Percentiles rank a stretch among this genome's conserved stretches.
phyloP scores from a whole-genome alignment of 2,888 invertebrate species.

The Apamea sordens region DNA sequence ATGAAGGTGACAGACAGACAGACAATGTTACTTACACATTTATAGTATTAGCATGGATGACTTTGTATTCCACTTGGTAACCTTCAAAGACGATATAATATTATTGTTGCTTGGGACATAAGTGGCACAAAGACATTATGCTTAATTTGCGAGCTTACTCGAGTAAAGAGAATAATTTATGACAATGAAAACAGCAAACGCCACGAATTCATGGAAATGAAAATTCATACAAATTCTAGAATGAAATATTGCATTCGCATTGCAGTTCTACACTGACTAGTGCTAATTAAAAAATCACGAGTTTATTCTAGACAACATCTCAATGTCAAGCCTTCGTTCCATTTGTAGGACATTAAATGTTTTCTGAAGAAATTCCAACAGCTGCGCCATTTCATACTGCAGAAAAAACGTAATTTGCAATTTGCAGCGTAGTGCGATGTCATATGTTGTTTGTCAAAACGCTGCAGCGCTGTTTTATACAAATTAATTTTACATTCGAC shows the following conservation, averaged over 20 bases:
- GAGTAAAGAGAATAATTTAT: constrained; percentile 44
- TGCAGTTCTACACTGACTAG: constrained; percentile 43
- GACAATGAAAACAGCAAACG: constrained; percentile 9
- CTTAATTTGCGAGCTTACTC: constrained; percentile 15
- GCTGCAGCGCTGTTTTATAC: constrained; percentile 31
- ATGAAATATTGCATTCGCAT: constrained; percentile 31
- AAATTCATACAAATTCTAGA: constrained; percentile 22
- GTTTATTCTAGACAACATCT: constrained; percentile 32
- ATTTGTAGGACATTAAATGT: constrained; percentile 34
- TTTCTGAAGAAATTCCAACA: constrained; percentile 36
- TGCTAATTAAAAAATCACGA: constrained; percentile 53
- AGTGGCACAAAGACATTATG: constrained; percentile 21
- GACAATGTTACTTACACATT: background rate
- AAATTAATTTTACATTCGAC: constrained; percentile 48
- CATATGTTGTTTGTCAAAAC: constrained; percentile 37
- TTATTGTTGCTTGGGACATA: constrained; percentile 1
- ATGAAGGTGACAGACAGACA: background rate
- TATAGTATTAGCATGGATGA: background rate
- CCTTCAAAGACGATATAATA: constrained; percentile 16
- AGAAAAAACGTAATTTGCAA: constrained; percentile 42
- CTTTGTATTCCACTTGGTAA: background rate
- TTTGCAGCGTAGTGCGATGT: constrained; percentile 25
- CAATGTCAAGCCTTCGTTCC: constrained; percentile 47
- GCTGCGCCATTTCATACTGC: constrained; percentile 37
- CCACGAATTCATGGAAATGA: constrained; percentile 15